These are phyloP conservation scores for Chloropsis cyanopogon DNA, from an alignment of 2,113 vertebrate species.

Conservation along the genomic window DNA sequence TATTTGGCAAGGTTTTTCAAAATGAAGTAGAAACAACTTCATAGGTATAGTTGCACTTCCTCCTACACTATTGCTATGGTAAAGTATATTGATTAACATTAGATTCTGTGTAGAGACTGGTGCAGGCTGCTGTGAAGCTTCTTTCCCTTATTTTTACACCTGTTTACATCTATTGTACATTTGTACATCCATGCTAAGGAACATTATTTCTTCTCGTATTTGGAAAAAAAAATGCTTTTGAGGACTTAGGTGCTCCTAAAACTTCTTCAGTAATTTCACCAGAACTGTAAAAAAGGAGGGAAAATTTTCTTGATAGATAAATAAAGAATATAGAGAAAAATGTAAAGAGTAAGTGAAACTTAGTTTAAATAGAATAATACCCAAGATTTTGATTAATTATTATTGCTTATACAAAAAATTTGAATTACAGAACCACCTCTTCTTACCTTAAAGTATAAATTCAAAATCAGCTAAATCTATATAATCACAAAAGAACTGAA, in stretches of 20 bases:
- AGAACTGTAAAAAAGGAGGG: not conserved
- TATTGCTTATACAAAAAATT: not conserved
- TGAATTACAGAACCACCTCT: not conserved
- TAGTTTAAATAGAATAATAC: not conserved
- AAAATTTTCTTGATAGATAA: not conserved
- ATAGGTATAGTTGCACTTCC: not conserved
- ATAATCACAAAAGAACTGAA: not conserved
- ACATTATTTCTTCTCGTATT: not conserved
- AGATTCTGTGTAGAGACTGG: not conserved
- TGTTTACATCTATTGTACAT: not conserved
- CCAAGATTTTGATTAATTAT: not conserved
- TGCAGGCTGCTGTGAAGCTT: not conserved
- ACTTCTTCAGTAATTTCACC: not conserved
- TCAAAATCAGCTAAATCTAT: not conserved
- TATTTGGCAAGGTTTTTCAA: not conserved
- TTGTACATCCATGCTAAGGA: not conserved
- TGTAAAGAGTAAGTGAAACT: not conserved
- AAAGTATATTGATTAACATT: not conserved
- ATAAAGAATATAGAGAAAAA: not conserved
- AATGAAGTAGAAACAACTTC: not conserved
- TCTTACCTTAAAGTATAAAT: slow-evolving; percentile 15
- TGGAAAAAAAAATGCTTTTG: not conserved
- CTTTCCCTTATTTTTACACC: not conserved
- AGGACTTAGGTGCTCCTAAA: not conserved
- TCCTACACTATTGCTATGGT: not conserved